Base-by-base conservation (phyloP, 2,113 vertebrate genomes). In the Phyllostomus hastatus region DNA sequence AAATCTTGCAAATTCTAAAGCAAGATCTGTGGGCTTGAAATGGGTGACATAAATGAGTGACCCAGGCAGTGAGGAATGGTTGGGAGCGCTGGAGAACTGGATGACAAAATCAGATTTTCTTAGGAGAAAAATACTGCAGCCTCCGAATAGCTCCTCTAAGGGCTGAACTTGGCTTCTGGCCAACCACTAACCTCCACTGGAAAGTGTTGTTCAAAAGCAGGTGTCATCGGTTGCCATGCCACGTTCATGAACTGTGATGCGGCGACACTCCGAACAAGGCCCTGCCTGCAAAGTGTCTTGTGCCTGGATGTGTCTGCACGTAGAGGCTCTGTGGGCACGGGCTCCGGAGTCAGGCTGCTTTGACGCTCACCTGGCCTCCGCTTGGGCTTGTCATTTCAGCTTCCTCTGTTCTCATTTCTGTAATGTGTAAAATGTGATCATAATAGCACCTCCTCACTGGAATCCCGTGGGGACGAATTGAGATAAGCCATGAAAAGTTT, bases 401-500 rank as follows among this genome's bases (percentile, higher is more conserved):
- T 69, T 83, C 38, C 48, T 22, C n/a, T 69, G 11, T 15, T 85
- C 7, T 81, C 7, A 19, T 75, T 75, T 70, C 5, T 43, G 59
- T 54, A 1, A 1, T 43, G 0, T 52, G 7, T 79, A 26, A 61
- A 35, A 66, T 70, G 73, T 84, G 31, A 24, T 73, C 11, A 54
- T 64, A 19, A 46, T 9, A 46, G 10, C 64, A 80, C 35, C 31
- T 41, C 26, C 7, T 78, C 31, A 1, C 0, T 90, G 50, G 69
- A 50, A 50, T 94, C 84, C 83, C 50, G 8, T 67, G 84, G 54
- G n/a, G 67, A 83, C 57, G n/a, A 35, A 95, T 50, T 72, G 78
- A 73, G 78, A 35, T 81, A 41, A 41, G 89, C 88, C 84, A 52
- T 66, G 38, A 89, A 91, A 85, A 93, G 28, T 43, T 61, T 90